Conservation (phyloP, 2,888 invertebrate species). For the Cerastoderma edule region DNA sequence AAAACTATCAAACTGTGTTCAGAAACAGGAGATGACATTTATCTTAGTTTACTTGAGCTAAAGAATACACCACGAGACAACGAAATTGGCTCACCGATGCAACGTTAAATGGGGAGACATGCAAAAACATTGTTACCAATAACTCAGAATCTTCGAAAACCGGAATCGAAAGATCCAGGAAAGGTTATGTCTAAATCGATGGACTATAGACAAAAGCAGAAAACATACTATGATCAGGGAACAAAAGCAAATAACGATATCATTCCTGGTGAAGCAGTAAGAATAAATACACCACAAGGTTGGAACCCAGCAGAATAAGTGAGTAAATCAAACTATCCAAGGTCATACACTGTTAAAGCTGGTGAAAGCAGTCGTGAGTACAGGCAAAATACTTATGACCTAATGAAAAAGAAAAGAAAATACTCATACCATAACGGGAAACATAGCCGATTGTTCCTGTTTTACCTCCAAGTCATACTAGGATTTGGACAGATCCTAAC, state of each 20-base stretch:
- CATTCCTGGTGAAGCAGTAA: conserved; percentile 25
- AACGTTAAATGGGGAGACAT: conserved; percentile 47
- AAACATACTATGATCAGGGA: conserved; percentile 31
- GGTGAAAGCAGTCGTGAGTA: conserved; percentile 25
- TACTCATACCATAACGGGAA: no score
- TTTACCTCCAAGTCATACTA: no score
- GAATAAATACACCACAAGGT: conserved; percentile 26
- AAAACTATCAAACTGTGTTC: conserved; percentile 30
- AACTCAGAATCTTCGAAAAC: conserved; percentile 27
- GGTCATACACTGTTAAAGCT: conserved; percentile 42
- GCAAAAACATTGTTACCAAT: conserved; percentile 49
- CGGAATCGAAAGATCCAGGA: conserved; percentile 11
- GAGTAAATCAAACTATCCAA: not conserved
- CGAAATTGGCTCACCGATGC: conserved; percentile 48
- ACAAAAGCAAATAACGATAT: conserved; percentile 15
- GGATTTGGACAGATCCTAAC: no score
- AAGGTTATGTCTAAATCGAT: conserved; percentile 16
- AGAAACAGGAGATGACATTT: conserved; percentile 32
- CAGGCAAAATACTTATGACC: conserved; percentile 28
- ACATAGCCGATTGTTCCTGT: no score
- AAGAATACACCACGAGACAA: conserved; percentile 28
- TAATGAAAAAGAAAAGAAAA: conserved; percentile 34
- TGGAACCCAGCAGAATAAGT: conserved; percentile 44
- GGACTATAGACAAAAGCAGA: conserved; percentile 33
- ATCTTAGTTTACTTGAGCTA: conserved; percentile 21